Evolutionary conservation across 92 coral and sea anemone species (phyloP), one percentile per base, ranked within the genome.

Genomic region (Parazoanthus swiftii): DNA sequence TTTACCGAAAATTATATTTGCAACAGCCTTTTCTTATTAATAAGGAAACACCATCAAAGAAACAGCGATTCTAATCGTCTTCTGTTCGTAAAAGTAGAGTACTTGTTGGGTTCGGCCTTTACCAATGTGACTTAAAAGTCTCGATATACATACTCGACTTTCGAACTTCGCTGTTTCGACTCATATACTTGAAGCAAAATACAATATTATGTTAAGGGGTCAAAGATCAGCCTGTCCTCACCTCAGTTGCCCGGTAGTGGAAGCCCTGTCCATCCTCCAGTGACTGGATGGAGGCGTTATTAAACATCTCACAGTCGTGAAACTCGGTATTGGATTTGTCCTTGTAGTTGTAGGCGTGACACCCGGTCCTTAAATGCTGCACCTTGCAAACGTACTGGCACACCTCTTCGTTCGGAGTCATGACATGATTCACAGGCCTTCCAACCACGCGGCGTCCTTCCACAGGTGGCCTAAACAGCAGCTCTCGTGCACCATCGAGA

Each of bases 251-350:
- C 48, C 81, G n/a, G 35, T 15, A 77, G 15, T 77, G 81, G 63
- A 21, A 77, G 7, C 81, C 81, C 63, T 42, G 63, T 44, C 11
- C 59, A 46, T 1, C 23, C 59, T 46, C 81, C 36, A 77, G 46
- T 43, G 26, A 8, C 0, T n/a, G 46, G 23, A 77, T 77, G 35
- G 35, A 44, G 16, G 14, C 7, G 15, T 18, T 43, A 9, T 77
- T 77, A 14, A 77, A 77, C 63, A 77, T 77, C 43, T 77, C 81
- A 26, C 81, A 77, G 63, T 44, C 59, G 81, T 77, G 36, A 23
- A 75, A 11, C 14, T 46, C 50, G 42, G 38, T 75, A 25, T 21
- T 1, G 18, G 79, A 75, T 35, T 75, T 1, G 6, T 43, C 21
- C 8, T 75, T 36, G 79, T 75, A 75, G 48, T 75, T 75, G 79